These are phyloP conservation scores for Ephialtes manifestator DNA, from an alignment of 2,888 invertebrate genomes.

Conservation along the genomic window DNA sequence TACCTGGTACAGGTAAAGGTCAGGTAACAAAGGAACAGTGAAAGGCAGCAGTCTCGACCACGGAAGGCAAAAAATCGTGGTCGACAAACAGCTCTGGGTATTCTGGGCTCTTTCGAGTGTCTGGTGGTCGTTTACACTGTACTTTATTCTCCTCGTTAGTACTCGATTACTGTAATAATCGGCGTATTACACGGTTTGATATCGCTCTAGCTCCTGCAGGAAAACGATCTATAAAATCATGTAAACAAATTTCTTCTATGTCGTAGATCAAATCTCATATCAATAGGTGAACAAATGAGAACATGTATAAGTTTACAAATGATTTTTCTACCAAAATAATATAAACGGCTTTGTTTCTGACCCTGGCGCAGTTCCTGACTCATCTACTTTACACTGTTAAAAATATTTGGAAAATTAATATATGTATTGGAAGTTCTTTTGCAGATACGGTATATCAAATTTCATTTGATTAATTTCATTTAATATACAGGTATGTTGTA, in stretches of 20 bases:
- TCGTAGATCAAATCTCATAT: background rate
- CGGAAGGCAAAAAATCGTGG: conserved; percentile 48
- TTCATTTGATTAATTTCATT: no score
- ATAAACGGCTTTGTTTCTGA: no score
- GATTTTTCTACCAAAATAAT: no score
- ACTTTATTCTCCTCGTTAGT: conserved; percentile 11
- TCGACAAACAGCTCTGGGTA: conserved; percentile 55
- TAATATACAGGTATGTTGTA: no score
- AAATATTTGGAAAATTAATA: no score
- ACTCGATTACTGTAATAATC: conserved; percentile 28
- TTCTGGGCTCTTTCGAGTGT: conserved; percentile 36
- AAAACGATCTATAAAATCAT: background rate
- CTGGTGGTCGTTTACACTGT: background rate
- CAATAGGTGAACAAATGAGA: no score
- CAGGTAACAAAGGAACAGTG: conserved; percentile 71
- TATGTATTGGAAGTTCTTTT: no score
- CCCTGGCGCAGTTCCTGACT: no score
- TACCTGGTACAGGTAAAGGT: conserved; percentile 65
- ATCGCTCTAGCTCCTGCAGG: background rate
- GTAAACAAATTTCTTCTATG: conserved; percentile 10
- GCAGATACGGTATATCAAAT: no score
- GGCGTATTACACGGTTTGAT: conserved; percentile 12
- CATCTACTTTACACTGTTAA: no score
- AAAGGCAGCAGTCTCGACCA: conserved; percentile 63
- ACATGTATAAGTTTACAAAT: no score